These are phyloP conservation scores for Lepisosteus osseus DNA, from an alignment of 2,113 vertebrate genomes.

Conservation along the genomic window DNA sequence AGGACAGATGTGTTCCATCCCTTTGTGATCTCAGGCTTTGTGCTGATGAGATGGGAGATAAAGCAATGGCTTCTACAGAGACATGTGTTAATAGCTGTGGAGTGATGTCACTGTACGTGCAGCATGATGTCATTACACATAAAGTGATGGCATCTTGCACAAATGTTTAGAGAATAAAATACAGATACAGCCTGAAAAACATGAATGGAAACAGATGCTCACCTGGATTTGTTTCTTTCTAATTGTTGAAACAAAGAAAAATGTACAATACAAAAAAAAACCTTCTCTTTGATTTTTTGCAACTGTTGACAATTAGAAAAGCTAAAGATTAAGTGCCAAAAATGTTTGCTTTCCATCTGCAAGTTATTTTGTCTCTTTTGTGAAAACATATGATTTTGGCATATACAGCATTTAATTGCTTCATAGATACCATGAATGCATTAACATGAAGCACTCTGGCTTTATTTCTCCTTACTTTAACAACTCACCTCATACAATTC, in stretches of 20 bases:
- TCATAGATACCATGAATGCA: slow-evolving; percentile 25
- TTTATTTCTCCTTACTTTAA: slow-evolving; percentile 11
- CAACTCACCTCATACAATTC: slow-evolving; percentile 29
- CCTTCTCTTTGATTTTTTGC: slow-evolving; percentile 13
- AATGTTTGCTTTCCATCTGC: slow-evolving; percentile 32
- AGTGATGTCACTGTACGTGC: slow-evolving; percentile 24
- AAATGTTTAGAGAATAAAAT: slow-evolving; percentile 19
- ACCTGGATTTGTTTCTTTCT: slow-evolving; percentile 27
- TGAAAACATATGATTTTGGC: slow-evolving; percentile 25
- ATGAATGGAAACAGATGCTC: slow-evolving; percentile 28
- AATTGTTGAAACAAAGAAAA: slow-evolving; percentile 20
- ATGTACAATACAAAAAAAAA: slow-evolving; percentile 21
- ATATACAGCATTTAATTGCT: slow-evolving; percentile 17
- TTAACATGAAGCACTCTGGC: slow-evolving; percentile 18
- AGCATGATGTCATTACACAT: slow-evolving; percentile 9
- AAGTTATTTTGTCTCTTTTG: slow-evolving; percentile 26
- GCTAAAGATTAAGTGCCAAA: slow-evolving; percentile 20
- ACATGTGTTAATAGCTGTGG: neutral
- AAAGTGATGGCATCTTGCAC: slow-evolving; percentile 15
- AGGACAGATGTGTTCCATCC: slow-evolving; percentile 22
- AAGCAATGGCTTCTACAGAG: slow-evolving; percentile 23
- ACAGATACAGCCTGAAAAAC: slow-evolving; percentile 1
- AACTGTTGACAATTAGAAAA: slow-evolving; percentile 30
- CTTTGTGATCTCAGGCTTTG: neutral
- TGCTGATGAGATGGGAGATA: slow-evolving; percentile 23